phyloP scores from a whole-genome alignment of 2,113 vertebrate species.

The Perca schrenkii region DNA sequence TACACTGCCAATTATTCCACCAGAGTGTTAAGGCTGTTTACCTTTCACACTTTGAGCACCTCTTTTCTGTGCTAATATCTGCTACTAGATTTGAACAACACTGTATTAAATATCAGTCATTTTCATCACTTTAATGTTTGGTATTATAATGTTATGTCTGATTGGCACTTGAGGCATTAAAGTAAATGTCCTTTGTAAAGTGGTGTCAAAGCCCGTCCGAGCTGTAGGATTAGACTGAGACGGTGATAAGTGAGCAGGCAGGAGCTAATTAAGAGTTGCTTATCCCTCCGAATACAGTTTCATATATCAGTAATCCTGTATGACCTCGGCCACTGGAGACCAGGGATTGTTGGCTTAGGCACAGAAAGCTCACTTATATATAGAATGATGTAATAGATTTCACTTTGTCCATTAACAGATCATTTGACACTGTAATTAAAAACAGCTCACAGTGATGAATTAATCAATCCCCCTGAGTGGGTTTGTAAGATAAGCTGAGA shows the following conservation, averaged over 20 bases:
- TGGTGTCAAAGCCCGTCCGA: constrained; percentile 58
- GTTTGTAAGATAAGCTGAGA: constrained; percentile 72
- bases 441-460: constrained; percentile 78
- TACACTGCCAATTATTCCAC: constrained; percentile 62
- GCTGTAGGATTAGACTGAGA: constrained; percentile 53
- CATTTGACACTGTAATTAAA: constrained; percentile 85
- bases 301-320: constrained; percentile 77
- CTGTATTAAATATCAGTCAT: constrained; percentile 3
- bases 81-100: constrained; percentile 7
- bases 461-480: constrained; percentile 74
- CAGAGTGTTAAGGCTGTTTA: constrained; percentile 61
- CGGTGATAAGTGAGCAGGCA: constrained; percentile 59
- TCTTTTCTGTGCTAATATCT: neutral
- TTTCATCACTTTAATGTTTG: constrained; percentile 37
- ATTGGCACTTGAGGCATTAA: constrained; percentile 40
- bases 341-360: constrained; percentile 53
- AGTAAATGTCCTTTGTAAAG: constrained; percentile 54
- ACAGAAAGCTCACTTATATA: constrained; percentile 68
- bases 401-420: constrained; percentile 82
- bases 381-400: constrained; percentile 78
- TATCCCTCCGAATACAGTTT: constrained; percentile 66
- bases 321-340: constrained; percentile 72
- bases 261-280: constrained; percentile 73
- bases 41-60: constrained; percentile 47
- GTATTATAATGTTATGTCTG: constrained; percentile 36